Conservation (phyloP, 2,113 vertebrate genomes). For the Phasianus colchicus region DNA sequence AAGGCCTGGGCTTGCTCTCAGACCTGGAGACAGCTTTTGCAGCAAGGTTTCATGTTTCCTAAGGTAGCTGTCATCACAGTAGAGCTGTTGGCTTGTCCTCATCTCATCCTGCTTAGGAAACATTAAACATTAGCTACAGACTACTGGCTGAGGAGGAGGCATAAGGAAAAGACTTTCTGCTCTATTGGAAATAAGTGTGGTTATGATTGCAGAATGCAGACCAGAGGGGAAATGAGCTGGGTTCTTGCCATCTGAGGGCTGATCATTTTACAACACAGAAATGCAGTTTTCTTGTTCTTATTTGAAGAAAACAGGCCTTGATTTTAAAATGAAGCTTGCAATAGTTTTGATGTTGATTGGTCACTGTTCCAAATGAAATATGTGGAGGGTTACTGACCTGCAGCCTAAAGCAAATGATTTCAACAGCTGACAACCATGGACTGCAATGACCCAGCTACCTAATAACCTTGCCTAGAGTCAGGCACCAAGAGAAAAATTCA, state of each 20-base stretch:
- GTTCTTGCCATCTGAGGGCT: background rate
- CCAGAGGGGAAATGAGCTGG: background rate
- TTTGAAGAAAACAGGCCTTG: background rate
- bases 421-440: background rate
- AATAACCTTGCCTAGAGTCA: constrained; percentile 31
- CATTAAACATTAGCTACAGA: background rate
- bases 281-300: background rate
- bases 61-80: background rate
- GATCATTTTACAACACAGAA: background rate
- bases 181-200: constrained; percentile 28
- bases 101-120: background rate
- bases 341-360: background rate
- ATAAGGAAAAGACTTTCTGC: constrained; percentile 40
- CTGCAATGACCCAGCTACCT: constrained; percentile 17
- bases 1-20: background rate
- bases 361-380: background rate
- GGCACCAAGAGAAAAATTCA: constrained; percentile 29
- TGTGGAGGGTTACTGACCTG: background rate
- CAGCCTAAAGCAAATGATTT: background rate
- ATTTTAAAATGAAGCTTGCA: background rate
- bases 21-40: background rate
- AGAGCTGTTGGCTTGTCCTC: background rate
- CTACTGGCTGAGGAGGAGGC: background rate
- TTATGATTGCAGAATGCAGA: constrained; percentile 8
- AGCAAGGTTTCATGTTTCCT: background rate